Evolutionary conservation across 2,113 vertebrate genomes (phyloP).

Genomic region (Mixornis gularis): DNA sequence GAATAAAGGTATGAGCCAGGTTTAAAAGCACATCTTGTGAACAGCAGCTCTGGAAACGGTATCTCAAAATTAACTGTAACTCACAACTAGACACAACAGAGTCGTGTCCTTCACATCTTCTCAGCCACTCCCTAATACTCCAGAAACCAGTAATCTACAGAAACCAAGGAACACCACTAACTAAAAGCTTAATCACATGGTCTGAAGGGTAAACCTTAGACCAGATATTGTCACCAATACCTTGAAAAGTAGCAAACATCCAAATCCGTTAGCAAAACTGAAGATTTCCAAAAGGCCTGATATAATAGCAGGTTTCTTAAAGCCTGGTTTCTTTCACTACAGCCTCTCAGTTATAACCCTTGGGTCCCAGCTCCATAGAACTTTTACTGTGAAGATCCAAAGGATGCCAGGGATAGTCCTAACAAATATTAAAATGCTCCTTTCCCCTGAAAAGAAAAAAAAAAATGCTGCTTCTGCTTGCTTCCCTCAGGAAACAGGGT

Average conservation of each 20-base stretch:
- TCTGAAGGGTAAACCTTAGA: not conserved
- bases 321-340: not conserved
- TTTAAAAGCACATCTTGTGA: not conserved
- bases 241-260: not conserved
- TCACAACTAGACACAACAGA: not conserved
- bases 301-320: not conserved
- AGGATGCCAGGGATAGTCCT: not conserved
- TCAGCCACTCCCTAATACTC: not conserved
- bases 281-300: not conserved
- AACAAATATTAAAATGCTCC: not conserved
- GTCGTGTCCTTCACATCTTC: not conserved
- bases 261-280: not conserved
- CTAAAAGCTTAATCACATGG: not conserved
- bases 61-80: fast-evolving
- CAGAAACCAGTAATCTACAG: not conserved
- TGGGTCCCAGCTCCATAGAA: not conserved
- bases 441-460: not conserved
- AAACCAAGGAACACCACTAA: not conserved
- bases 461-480: not conserved
- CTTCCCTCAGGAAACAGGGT: not conserved
- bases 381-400: not conserved
- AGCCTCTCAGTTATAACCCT: not conserved
- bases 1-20: not conserved
- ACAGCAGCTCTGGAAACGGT: not conserved
- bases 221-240: not conserved